These are phyloP conservation scores for Lasioglossum albipes DNA, from an alignment of 1,140 invertebrate species.

Conservation along the genomic window DNA sequence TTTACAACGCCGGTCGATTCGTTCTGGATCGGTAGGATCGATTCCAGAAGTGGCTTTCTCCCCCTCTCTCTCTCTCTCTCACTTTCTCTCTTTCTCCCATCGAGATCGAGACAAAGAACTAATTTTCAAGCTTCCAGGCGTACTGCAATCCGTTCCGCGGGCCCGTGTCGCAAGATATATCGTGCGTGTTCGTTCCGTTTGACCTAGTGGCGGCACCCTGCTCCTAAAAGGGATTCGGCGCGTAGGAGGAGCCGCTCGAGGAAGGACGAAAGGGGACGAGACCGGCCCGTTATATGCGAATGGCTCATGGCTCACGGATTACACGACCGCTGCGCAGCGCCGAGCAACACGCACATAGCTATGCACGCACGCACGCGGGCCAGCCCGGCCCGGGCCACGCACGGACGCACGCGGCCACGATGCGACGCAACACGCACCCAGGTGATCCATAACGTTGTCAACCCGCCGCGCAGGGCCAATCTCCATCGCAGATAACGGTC, in stretches of 20 bases:
- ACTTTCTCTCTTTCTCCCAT: too few relatives aligned
- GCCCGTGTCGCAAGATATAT: conserved; percentile 27
- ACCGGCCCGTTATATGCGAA: conserved; percentile 39
- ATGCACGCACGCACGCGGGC: conserved; percentile 49
- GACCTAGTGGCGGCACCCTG: conserved; percentile 56
- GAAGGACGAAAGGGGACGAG: conserved; percentile 38
- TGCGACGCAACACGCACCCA: conserved; percentile 39
- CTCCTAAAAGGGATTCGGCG: conserved; percentile 24
- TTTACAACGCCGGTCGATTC: conserved; percentile 32
- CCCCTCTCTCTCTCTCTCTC: too few relatives aligned
- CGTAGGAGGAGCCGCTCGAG: conserved; percentile 32
- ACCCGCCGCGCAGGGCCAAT: conserved; percentile 64
- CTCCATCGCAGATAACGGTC: conserved; percentile 61
- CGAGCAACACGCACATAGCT: conserved; percentile 53
- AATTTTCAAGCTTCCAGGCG: conserved; percentile 12
- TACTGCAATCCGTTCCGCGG: not conserved
- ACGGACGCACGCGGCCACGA: conserved; percentile 36
- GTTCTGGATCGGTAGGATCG: conserved; percentile 10
- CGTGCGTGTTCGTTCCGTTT: conserved; percentile 58
- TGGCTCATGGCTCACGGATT: conserved; percentile 5
- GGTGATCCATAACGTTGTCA: conserved; percentile 76
- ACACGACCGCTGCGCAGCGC: conserved; percentile 14
- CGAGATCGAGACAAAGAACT: conserved; percentile 18
- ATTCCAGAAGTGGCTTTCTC: not conserved
- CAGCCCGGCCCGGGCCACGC: not conserved